A percentile compares a stretch with the other conserved stretches of the same genome.
These are phyloP conservation scores for Atractosteus spatula DNA, from an alignment of 2,113 vertebrate species.

Conservation along the genomic window DNA sequence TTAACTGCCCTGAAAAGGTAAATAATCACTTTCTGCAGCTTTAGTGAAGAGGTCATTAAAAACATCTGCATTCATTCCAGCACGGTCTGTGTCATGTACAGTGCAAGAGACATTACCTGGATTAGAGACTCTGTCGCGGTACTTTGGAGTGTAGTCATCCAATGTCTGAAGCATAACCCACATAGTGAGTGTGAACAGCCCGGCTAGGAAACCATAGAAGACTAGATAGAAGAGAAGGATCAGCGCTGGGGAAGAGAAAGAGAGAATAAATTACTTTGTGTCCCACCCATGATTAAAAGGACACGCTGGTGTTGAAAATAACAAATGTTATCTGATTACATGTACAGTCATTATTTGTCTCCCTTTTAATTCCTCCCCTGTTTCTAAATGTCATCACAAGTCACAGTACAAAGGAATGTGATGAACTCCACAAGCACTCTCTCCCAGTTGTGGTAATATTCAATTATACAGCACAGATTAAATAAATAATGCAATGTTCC, in stretches of 20 bases:
- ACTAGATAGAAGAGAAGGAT: conserved; percentile 93
- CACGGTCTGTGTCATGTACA: neutral
- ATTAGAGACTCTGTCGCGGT: conserved; percentile 81
- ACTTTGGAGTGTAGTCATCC: conserved; percentile 82
- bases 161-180: conserved; percentile 95
- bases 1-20: too few species aligned
- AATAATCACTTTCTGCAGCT: too few species aligned
- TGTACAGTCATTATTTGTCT: too few species aligned
- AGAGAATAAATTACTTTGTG: neutral
- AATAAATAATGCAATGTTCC: too few species aligned
- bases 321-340: neutral
- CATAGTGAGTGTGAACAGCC: conserved; percentile 90
- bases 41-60: too few species aligned
- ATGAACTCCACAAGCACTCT: too few species aligned
- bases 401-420: too few species aligned
- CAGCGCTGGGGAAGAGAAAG: conserved; percentile 67
- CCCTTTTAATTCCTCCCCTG: too few species aligned
- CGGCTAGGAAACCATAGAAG: conserved; percentile 93
- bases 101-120: conserved; percentile 75
- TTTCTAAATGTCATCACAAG: too few species aligned
- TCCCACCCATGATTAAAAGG: neutral
- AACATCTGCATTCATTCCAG: too few species aligned
- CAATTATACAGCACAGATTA: too few species aligned
- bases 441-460: too few species aligned
- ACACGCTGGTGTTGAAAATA: neutral